Conservation (phyloP, 2,797 vertebrate species). For the Neostethus bicornis region DNA sequence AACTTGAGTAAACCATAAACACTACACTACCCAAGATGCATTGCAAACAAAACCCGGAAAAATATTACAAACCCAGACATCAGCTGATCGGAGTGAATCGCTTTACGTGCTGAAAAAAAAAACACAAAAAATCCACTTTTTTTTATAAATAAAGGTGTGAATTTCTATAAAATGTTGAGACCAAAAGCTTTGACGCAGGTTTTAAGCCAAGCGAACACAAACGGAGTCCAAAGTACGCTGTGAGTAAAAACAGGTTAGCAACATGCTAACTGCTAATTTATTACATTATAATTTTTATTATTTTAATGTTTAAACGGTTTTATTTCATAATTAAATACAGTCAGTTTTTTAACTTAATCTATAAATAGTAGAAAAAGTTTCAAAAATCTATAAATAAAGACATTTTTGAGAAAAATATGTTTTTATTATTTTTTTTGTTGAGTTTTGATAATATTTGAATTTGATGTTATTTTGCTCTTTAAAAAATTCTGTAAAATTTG, state of each 20-base stretch:
- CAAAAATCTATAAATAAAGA: too few species aligned
- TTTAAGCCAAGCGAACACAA: conserved; percentile 96
- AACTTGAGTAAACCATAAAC: neutral
- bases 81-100: conserved; percentile 51
- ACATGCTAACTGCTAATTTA: conserved; percentile 8
- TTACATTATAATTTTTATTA: neutral
- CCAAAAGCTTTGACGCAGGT: conserved; percentile 96
- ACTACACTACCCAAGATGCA: conserved; percentile 55
- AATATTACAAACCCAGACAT: conserved; percentile 11
- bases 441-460: too few species aligned
- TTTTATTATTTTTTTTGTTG: too few species aligned
- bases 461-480: too few species aligned
- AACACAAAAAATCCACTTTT: too few species aligned
- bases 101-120: neutral
- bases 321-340: too few species aligned
- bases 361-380: too few species aligned
- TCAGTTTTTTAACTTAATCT: too few species aligned
- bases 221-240: conserved; percentile 96
- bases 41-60: conserved; percentile 28
- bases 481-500: too few species aligned
- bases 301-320: too few species aligned
- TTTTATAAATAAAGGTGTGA: fast-evolving
- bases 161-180: conserved; percentile 91
- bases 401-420: too few species aligned
- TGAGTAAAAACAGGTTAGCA: conserved; percentile 77